phyloP scores from a whole-genome alignment of 2,797 vertebrate genomes.

The Pachyuromys duprasi region DNA sequence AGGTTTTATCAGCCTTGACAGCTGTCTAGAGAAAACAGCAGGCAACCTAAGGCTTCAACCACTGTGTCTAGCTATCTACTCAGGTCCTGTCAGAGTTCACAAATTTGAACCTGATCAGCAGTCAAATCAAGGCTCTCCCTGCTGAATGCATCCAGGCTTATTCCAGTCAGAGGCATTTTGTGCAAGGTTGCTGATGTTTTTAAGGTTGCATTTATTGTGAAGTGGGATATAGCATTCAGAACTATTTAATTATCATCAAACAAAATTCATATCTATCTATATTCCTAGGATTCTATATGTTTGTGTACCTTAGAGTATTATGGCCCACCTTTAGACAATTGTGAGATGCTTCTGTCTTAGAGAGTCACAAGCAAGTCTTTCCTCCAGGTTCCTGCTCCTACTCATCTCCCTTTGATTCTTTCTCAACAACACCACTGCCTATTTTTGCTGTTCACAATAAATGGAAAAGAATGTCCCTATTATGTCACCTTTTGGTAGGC shows the following conservation, averaged over 20 bases:
- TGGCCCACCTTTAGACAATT: no score
- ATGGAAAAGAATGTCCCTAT: neutral
- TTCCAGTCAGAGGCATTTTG: neutral
- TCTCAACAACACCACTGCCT: fast-evolving
- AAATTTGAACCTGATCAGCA: conserved; percentile 57
- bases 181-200: neutral
- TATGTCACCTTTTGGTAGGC: neutral
- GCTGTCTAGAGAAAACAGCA: conserved; percentile 70
- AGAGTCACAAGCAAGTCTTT: neutral
- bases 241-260: neutral
- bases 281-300: neutral
- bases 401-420: no score
- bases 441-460: neutral
- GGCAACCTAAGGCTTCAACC: conserved; percentile 28
- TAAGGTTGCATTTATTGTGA: neutral
- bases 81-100: neutral
- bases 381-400: neutral
- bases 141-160: neutral
- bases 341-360: no score
- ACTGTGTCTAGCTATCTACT: conserved; percentile 27
- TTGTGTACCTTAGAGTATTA: no score
- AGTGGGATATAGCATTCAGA: neutral
- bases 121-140: conserved; percentile 4
- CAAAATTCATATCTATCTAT: neutral
- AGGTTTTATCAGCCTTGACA: conserved; percentile 77